Evolutionary conservation across 2,113 vertebrate genomes (phyloP), one percentile per base, ranked within the genome.

Genomic region (Osmerus mordax): DNA sequence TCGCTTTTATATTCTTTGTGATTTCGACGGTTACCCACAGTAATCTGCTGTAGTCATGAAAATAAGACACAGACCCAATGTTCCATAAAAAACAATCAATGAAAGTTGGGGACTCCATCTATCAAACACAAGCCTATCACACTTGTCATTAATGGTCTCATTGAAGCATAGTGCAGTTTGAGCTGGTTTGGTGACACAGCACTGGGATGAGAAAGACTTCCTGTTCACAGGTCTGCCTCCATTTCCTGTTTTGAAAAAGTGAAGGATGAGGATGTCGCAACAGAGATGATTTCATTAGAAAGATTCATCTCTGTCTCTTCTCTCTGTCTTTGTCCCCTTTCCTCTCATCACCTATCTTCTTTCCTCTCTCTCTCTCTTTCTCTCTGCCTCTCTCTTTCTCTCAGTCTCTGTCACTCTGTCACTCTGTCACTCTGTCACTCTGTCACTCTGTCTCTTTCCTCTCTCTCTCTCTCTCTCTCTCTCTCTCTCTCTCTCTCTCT

Each of bases 111-210:
- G 75, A 9, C 53, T 68, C 76, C 84, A 85, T 87, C 81, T 78
- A 84, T 87, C 85, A 87, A 79, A 72, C 69, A 61, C 83, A 67
- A 11, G 74, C 8, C 69, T 76, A 77, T 90, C 84, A 81, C 78
- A 77, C 83, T 68, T 52, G 73, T 90, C 83, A 81, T 87, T 87
- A 87, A 82, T 4, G 69, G 7, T 63, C 78, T 75, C 77, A 72
- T 84, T 87, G 84, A 86, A 83, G 80, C 83, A 16, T 82, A 73
- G 36, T 68, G 77, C 79, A 71, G 82, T 78, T 82, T 78, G 36
- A 41, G 36, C 36, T 70, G 74, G 83, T 84, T 84, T 78, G 82
- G 81, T 74, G 82, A 73, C 59, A 62, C 2, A 71, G 23, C 36
- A 41, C 36, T 41, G 36, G 36, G 6, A 41, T 9, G 36, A 41